These are phyloP conservation scores for Heterohyrax brucei DNA, from an alignment of 2,797 vertebrate species.

Conservation along the genomic window DNA sequence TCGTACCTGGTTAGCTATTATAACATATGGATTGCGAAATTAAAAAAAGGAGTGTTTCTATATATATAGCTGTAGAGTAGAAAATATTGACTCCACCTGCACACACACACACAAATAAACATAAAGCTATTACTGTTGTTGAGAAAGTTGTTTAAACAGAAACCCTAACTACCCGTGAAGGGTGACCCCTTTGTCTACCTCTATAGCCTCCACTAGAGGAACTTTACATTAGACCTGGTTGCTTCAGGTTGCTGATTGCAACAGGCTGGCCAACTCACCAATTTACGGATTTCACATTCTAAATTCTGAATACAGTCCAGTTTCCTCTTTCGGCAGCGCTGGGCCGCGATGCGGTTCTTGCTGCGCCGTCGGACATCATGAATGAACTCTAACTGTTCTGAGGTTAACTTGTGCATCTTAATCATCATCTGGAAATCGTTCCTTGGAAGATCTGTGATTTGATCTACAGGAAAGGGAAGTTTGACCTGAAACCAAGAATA, in stretches of 20 bases:
- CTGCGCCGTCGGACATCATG: constrained; percentile 97
- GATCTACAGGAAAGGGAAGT: constrained; percentile 99
- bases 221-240: neutral
- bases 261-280: constrained; percentile 92
- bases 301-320: constrained; percentile 99
- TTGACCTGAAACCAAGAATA: constrained; percentile 94
- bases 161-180: neutral
- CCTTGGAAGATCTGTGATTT: constrained; percentile 99
- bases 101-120: neutral
- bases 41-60: neutral
- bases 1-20: neutral
- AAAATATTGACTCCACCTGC: neutral
- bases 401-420: constrained; percentile 99
- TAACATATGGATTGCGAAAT: neutral
- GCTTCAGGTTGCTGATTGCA: neutral
- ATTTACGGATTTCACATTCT: constrained; percentile 98
- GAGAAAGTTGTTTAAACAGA: constrained; percentile 31
- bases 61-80: neutral
- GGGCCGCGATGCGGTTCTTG: constrained; percentile 98
- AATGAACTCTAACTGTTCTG: constrained; percentile 99
- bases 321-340: constrained; percentile 99
- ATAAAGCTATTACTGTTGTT: neutral
- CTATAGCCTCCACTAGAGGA: neutral
- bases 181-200: neutral
- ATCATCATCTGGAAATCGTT: constrained; percentile 99